These are phyloP conservation scores for Phyllotreta cruciferae DNA, from an alignment of 2,888 invertebrate genomes.

Conservation along the genomic window DNA sequence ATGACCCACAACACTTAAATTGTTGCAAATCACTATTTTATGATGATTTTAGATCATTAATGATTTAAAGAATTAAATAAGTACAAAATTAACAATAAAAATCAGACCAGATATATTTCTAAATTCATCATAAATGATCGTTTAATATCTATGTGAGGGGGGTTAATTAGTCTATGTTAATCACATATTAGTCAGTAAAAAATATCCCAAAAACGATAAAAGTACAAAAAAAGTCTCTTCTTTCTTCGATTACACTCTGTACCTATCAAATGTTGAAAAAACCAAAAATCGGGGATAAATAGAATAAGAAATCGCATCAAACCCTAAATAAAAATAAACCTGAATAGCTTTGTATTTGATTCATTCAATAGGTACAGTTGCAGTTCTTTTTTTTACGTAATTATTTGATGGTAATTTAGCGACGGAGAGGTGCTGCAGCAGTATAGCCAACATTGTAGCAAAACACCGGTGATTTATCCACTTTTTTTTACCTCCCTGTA, in stretches of 20 bases:
- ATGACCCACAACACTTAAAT: constrained; percentile 30
- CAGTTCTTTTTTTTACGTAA: constrained; percentile 30
- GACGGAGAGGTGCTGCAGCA: constrained; percentile 61
- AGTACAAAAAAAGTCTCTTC: constrained; percentile 55
- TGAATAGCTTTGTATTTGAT: constrained; percentile 10
- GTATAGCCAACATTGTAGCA: constrained; percentile 61
- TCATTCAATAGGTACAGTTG: constrained; percentile 51
- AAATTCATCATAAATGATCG: constrained; percentile 30
- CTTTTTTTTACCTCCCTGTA: constrained; percentile 55
- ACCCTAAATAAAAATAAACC: neutral
- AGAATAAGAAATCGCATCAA: too few relatives aligned
- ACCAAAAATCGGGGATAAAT: neutral
- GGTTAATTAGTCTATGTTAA: constrained; percentile 57
- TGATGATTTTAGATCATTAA: constrained; percentile 3
- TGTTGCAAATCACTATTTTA: constrained; percentile 22
- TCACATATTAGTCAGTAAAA: constrained; percentile 57
- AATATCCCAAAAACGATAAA: constrained; percentile 51
- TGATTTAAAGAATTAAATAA: too few relatives aligned
- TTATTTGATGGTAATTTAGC: constrained; percentile 48
- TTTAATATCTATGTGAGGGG: constrained; percentile 29
- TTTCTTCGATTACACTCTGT: constrained; percentile 55
- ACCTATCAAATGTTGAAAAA: constrained; percentile 50
- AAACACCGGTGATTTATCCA: constrained; percentile 59
- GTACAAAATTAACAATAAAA: too few relatives aligned
- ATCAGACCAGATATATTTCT: too few relatives aligned